Base-by-base conservation (phyloP, 2,888 invertebrate genomes). In the Cephus rjabovi region DNA sequence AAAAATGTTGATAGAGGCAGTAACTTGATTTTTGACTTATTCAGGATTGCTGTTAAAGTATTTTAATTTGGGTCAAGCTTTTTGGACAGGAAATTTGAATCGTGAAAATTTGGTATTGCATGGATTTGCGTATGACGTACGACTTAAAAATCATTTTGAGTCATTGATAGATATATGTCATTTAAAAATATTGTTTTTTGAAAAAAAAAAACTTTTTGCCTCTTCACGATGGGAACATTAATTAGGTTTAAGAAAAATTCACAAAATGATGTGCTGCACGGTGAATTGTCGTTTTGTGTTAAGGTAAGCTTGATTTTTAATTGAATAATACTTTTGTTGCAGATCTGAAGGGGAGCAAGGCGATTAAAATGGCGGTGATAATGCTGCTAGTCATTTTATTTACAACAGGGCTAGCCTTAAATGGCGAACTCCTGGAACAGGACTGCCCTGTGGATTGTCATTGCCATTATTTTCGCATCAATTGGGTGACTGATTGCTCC, bases 401-500 rank as follows among this genome's bases (percentile, higher is more conserved):
- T 37, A 78, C 83, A 40, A 79, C 84, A 40, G 81, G 86, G 70
- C 79, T 84, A 37, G 83, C 89, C 69, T 93, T 94, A 85, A 94
- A 95, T 85, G 94, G 95, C 76, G 95, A 95, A 85, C 92, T 94
- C 86, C 93, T 94, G 83, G 95, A 95, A 86, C 91, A 95, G 86
- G 95, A 95, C 88, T 95, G 96, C 84, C 96, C 95, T 0, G 95
- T 94, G 83, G 95, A 95, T 85, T 96, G 96, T 88, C 95, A 95
- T 87, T 95, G 95, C 87, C 95, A 95, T 92, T 95, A 95, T 91
- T 95, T 95, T 91, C 93, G 95, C 80, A 94, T 95, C 86, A 95
- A 95, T 92, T 95, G 95, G 95, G 95, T 95, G 86, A 95, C 95
- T 2, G 95, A 95, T 87, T 95, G 95, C 86, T 95, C 95, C 0